A percentile compares a stretch with the other conserved stretches of the same genome.
phyloP scores from a whole-genome alignment of 37 sponge, comb jelly and placozoan genomes.

The Mnemiopsis leidyi region DNA sequence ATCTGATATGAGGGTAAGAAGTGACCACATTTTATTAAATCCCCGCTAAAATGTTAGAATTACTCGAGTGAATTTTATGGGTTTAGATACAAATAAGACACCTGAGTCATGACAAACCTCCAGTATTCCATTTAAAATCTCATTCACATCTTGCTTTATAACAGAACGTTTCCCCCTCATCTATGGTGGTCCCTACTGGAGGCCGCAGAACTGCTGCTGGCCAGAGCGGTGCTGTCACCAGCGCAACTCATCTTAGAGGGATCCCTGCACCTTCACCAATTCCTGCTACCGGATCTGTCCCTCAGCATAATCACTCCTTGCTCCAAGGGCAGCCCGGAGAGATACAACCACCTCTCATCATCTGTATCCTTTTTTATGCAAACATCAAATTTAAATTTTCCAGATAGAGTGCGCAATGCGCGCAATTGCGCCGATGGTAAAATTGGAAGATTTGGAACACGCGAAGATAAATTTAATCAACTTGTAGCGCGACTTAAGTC shows the following conservation, averaged over 20 bases:
- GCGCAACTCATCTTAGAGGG: slow-evolving; percentile 58
- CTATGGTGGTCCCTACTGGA: slow-evolving; percentile 10
- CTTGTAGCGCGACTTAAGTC: neutral
- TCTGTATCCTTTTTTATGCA: slow-evolving; percentile 56
- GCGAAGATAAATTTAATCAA: neutral
- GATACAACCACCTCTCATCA: slow-evolving; percentile 40
- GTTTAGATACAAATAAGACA: too few relatives aligned
- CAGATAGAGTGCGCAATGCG: neutral
- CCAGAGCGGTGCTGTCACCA: slow-evolving; percentile 12
- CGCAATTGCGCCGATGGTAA: neutral
- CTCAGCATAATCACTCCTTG: slow-evolving; percentile 57
- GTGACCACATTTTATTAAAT: too few relatives aligned
- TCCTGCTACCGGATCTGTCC: slow-evolving; percentile 22
- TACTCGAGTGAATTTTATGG: too few relatives aligned
- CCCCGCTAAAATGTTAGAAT: too few relatives aligned
- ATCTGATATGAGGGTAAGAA: slow-evolving; percentile 60
- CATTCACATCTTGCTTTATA: neutral
- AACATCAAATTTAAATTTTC: neutral
- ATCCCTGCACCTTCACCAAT: slow-evolving; percentile 47
- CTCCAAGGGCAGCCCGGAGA: slow-evolving; percentile 51
- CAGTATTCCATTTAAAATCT: too few relatives aligned
- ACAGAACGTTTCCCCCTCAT: slow-evolving; percentile 26
- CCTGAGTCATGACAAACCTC: too few relatives aligned
- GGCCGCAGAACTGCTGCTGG: slow-evolving; percentile 49
- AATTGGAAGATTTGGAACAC: neutral